Conservation (phyloP, 2,797 vertebrate genomes). For the Meriones psammophilus region DNA sequence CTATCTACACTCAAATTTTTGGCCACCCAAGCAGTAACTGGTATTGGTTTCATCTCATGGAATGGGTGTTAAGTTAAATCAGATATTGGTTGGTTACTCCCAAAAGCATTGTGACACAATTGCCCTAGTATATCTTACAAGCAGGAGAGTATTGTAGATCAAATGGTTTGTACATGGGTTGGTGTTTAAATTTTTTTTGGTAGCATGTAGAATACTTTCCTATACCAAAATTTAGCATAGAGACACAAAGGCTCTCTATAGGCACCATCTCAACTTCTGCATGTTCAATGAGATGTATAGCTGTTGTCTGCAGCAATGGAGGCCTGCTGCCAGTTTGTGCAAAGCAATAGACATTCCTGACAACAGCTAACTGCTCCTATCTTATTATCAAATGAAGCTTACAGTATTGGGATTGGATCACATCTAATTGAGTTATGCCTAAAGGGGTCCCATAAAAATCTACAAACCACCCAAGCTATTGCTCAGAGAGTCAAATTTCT, state of each 20-base stretch:
- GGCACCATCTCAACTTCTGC: background rate
- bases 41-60: background rate
- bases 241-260: background rate
- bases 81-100: background rate
- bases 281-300: background rate
- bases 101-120: background rate
- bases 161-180: background rate
- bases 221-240: background rate
- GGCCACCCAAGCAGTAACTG: background rate
- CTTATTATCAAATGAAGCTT: background rate
- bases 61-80: background rate
- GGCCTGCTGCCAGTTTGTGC: background rate
- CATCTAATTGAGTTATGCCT: background rate
- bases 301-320: background rate
- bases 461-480: background rate
- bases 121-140: background rate
- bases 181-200: background rate
- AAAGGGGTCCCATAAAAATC: background rate
- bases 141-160: background rate
- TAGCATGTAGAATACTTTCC: background rate
- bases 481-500: background rate
- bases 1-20: background rate
- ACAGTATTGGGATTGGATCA: background rate
- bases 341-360: background rate
- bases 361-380: background rate